phyloP scores from a whole-genome alignment of 2,113 vertebrate genomes.

The Gopherus flavomarginatus region DNA sequence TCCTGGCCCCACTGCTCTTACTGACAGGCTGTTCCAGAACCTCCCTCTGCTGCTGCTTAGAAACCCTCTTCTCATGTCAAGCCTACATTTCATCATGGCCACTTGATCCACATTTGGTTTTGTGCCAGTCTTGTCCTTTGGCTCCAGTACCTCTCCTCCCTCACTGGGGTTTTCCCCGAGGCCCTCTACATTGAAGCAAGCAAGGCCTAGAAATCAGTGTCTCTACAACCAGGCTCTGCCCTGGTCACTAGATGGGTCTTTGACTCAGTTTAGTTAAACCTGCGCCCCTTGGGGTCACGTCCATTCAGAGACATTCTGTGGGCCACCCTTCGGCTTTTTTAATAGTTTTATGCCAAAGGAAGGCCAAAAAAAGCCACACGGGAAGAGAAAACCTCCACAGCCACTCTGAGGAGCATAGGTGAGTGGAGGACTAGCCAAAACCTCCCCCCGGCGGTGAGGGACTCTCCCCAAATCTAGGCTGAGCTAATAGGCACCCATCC shows the following conservation, averaged over 20 bases:
- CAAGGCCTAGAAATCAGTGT: not conserved
- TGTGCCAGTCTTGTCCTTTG: not conserved
- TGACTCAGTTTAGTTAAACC: not conserved
- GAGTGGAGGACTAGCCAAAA: not conserved
- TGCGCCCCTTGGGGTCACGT: accelerated
- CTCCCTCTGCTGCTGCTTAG: not conserved
- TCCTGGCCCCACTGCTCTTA: not conserved
- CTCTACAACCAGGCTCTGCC: not conserved
- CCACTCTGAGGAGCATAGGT: not conserved
- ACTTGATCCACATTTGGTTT: not conserved
- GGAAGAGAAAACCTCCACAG: not conserved
- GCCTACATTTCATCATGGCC: not conserved
- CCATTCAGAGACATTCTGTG: not conserved
- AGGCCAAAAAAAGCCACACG: not conserved
- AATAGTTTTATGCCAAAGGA: not conserved
- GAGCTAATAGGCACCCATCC: not conserved
- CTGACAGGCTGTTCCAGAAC: not conserved
- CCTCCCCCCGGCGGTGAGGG: too few species aligned
- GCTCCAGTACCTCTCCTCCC: not conserved
- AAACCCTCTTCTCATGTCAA: not conserved
- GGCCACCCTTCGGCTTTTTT: not conserved
- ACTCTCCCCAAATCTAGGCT: not conserved
- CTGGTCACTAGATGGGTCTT: not conserved
- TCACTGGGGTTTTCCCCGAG: not conserved
- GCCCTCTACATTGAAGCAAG: not conserved